Percentiles rank a stretch among this genome's conserved stretches.
Conservation (phyloP, 2,888 invertebrate genomes). For the Vandiemenella viatica region DNA sequence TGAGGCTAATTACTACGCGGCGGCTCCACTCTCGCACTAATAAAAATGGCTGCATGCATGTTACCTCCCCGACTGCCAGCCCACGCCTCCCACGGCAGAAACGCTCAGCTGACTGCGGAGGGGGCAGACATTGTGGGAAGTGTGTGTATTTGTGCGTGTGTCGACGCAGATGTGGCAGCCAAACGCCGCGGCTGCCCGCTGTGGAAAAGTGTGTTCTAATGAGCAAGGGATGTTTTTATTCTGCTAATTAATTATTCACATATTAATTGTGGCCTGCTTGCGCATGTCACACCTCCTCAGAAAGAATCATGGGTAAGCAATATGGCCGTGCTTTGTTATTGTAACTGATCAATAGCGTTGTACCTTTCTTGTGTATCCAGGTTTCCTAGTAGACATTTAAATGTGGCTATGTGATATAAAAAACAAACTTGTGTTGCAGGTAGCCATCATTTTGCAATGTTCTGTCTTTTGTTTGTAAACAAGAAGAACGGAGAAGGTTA, state of each 20-base stretch:
- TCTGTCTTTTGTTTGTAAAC: too few species aligned
- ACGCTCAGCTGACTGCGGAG: constrained; percentile 11
- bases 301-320: constrained; percentile 14
- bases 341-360: constrained; percentile 11
- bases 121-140: too few species aligned
- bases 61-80: constrained; percentile 14
- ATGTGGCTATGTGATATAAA: too few species aligned
- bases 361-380: too few species aligned
- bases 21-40: constrained; percentile 12
- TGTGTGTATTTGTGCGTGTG: too few species aligned
- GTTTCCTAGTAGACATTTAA: too few species aligned
- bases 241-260: constrained; percentile 16
- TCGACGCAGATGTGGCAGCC: constrained; percentile 1
- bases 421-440: too few species aligned
- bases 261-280: constrained; percentile 13
- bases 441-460: too few species aligned
- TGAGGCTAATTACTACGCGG: constrained; percentile 13
- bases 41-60: constrained; percentile 17
- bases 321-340: constrained; percentile 8
- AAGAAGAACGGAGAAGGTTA: too few species aligned
- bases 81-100: constrained; percentile 13
- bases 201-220: constrained; percentile 12
- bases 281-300: constrained; percentile 13
- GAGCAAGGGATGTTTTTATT: constrained; percentile 15
- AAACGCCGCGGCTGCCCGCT: constrained; percentile 1